Evolutionary conservation across 2,797 vertebrate genomes (phyloP), one percentile per base, ranked within the genome.

Genomic region (Acridotheres tristis): DNA sequence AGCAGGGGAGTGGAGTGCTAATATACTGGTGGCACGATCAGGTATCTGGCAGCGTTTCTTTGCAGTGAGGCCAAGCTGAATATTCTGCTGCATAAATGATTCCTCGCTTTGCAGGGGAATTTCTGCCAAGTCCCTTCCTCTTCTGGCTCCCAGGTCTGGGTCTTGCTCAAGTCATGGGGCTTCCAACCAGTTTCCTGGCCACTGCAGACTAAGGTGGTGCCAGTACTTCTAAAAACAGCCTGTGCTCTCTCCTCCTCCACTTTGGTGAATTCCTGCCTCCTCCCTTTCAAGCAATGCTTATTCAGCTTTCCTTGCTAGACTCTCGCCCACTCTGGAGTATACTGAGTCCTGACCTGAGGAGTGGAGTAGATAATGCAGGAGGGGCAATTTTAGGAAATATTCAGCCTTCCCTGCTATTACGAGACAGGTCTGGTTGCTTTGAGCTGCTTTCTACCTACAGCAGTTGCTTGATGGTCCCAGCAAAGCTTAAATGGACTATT

Each of bases 141-240:
- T 82, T 85, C 91, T 95, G 94, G 95, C 95, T 96, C 74, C 63
- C 45, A 54, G 74, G 68, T 82, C 95, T 80, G 68, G 47, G 86
- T 91, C 95, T 94, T 94, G 72, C 90, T 93, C 57, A 95, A 96
- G 88, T 88, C 22, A 3, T 92, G 85, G 77, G 43, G 38, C 78
- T 96, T 96, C 90, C 94, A 96, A 96, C 80, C 80, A 87, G 54
- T 94, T 96, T 95, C 93, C 95, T 97, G 94, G 89, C 91, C 2
- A 10, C 91, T 94, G 88, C 81, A 88, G 68, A 74, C 57, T 82
- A 45, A 94, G 78, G 91, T 95, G 90, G 63, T 96, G 91, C 95
- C 94, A 96, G 67, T 79, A 77, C 32, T 95, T 95, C 95, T 95
- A 96, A 95, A 97, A 96, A 85, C 85, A 94, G 94, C 80, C 80